These are phyloP conservation scores for Rhea pennata DNA, from an alignment of 2,113 vertebrate genomes.

Conservation along the genomic window DNA sequence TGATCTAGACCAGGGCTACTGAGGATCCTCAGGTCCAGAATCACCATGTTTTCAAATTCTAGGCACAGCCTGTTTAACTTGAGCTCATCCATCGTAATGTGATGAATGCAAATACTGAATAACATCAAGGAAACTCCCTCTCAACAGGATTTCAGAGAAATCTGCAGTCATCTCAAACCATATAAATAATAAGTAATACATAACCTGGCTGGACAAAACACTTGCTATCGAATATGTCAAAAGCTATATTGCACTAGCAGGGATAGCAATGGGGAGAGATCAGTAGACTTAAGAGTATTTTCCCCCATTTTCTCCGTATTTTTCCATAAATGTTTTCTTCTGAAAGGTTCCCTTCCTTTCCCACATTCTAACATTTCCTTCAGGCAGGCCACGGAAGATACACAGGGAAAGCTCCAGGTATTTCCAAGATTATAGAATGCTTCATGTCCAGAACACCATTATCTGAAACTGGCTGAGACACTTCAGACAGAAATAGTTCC, in stretches of 20 bases:
- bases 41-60: not conserved
- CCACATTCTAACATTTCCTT: not conserved
- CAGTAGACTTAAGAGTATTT: not conserved
- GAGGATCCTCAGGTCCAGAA: not conserved
- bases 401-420: not conserved
- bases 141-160: not conserved
- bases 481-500: slow-evolving; percentile 9
- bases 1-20: not conserved
- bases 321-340: not conserved
- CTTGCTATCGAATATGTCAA: not conserved
- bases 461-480: not conserved
- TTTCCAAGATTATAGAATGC: not conserved
- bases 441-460: not conserved
- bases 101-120: not conserved
- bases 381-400: not conserved
- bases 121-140: not conserved
- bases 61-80: not conserved
- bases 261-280: not conserved
- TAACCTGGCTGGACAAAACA: not conserved
- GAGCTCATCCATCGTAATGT: not conserved
- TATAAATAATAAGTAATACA: not conserved
- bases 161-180: not conserved
- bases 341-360: not conserved
- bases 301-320: not conserved
- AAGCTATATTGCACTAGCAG: not conserved